phyloP scores from a whole-genome alignment of 2,113 vertebrate genomes.

The Nesogale talazaci region DNA sequence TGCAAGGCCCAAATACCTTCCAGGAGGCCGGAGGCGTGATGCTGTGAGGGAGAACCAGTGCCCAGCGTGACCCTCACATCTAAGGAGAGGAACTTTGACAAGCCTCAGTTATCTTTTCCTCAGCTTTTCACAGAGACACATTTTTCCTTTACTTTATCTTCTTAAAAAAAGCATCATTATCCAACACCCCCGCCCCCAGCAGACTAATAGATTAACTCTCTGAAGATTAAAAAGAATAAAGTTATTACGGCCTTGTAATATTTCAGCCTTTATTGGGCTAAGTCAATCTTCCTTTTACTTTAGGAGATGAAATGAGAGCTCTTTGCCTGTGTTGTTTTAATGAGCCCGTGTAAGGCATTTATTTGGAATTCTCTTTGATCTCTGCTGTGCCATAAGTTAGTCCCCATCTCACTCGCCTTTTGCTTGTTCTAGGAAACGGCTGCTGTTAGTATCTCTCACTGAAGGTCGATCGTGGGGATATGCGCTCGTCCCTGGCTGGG shows the following conservation, averaged over 20 bases:
- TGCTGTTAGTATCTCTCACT: background rate
- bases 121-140: constrained; percentile 33
- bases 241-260: constrained; percentile 61
- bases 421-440: constrained; percentile 3
- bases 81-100: background rate
- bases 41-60: background rate
- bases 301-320: constrained; percentile 60
- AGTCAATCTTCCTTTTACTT: constrained; percentile 62
- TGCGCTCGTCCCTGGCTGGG: background rate
- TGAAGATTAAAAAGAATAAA: constrained; percentile 74
- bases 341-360: constrained; percentile 58
- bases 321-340: constrained; percentile 73
- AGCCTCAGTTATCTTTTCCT: constrained; percentile 9
- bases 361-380: constrained; percentile 73
- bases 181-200: too few relatives aligned
- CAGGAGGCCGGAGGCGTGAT: background rate
- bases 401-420: constrained; percentile 39
- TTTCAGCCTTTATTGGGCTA: constrained; percentile 71
- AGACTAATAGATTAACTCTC: constrained; percentile 59
- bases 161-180: constrained; percentile 23
- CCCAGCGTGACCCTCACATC: background rate
- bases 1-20: too few relatives aligned
- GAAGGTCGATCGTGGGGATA: background rate
- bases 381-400: constrained; percentile 45
- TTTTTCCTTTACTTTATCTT: constrained; percentile 54